Evolutionary conservation across 2,113 vertebrate genomes (phyloP).

Genomic region (Anser brachyrhynchus): DNA sequence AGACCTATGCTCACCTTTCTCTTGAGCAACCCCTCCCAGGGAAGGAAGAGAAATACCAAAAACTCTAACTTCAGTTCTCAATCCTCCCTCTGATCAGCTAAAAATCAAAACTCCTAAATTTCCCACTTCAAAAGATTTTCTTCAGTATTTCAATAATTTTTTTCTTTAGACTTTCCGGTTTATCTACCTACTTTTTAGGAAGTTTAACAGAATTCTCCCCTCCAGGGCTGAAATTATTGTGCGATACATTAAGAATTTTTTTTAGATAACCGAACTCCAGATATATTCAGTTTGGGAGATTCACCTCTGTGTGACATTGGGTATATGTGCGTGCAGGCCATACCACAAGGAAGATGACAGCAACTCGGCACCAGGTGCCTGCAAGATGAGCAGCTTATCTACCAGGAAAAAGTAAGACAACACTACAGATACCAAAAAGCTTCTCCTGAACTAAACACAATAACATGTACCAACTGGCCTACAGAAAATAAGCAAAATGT

Average conservation of each 20-base stretch:
- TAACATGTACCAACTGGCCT: background rate
- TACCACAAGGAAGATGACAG: background rate
- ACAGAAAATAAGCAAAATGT: background rate
- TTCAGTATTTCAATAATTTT: background rate
- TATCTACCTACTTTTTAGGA: background rate
- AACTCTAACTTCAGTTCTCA: background rate
- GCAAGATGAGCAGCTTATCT: background rate
- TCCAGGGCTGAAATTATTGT: background rate
- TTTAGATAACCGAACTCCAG: background rate
- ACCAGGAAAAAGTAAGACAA: background rate
- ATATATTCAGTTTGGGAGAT: rapidly evolving
- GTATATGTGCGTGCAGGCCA: rapidly evolving
- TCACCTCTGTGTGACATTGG: background rate
- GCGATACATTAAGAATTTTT: background rate
- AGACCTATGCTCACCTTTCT: rapidly evolving
- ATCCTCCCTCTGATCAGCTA: background rate
- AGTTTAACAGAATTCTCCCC: background rate
- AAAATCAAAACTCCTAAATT: background rate
- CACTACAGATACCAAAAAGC: background rate
- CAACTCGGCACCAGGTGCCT: rapidly evolving
- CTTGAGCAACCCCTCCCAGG: background rate
- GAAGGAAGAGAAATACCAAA: background rate
- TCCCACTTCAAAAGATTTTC: background rate
- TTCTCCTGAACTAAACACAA: background rate
- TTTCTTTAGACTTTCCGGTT: background rate